A percentile compares a stretch with the other conserved stretches of the same genome.
These are phyloP conservation scores for Brenthis hecate DNA, from an alignment of 2,888 invertebrate species.

Conservation along the genomic window DNA sequence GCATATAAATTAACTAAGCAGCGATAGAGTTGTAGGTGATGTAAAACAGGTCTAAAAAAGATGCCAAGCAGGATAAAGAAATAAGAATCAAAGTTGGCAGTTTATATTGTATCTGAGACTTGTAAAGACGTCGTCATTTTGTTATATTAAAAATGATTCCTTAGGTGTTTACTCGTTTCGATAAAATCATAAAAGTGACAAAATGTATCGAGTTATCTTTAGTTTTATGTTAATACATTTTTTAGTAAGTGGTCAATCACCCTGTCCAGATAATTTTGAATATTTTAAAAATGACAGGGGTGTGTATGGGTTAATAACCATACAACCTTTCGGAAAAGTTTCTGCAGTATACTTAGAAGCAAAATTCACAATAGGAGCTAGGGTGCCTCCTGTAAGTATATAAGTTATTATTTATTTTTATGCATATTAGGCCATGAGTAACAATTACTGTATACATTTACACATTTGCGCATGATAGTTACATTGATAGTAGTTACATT, in stretches of 20 bases:
- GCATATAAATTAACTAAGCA: no score
- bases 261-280: conserved; percentile 63
- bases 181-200: conserved; percentile 23
- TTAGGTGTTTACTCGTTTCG: conserved; percentile 9
- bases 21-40: neutral
- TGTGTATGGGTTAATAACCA: conserved; percentile 55
- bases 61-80: conserved; percentile 24
- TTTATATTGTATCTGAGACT: conserved; percentile 47
- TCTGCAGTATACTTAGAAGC: conserved; percentile 49
- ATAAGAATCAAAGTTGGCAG: conserved; percentile 43
- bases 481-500: no score
- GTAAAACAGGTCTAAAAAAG: conserved; percentile 11
- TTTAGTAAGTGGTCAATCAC: conserved; percentile 55
- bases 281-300: conserved; percentile 55
- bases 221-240: conserved; percentile 49
- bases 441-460: no score
- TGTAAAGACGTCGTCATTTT: conserved; percentile 50
- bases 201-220: conserved; percentile 45
- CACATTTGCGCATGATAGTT: no score
- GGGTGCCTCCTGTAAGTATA: conserved; percentile 36
- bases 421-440: neutral
- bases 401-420: neutral
- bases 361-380: conserved; percentile 61
- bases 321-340: conserved; percentile 52
- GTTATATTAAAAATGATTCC: conserved; percentile 35